Evolutionary conservation across 2,888 invertebrate species (phyloP).

Genomic region (Sphaerophoria taeniata): DNA sequence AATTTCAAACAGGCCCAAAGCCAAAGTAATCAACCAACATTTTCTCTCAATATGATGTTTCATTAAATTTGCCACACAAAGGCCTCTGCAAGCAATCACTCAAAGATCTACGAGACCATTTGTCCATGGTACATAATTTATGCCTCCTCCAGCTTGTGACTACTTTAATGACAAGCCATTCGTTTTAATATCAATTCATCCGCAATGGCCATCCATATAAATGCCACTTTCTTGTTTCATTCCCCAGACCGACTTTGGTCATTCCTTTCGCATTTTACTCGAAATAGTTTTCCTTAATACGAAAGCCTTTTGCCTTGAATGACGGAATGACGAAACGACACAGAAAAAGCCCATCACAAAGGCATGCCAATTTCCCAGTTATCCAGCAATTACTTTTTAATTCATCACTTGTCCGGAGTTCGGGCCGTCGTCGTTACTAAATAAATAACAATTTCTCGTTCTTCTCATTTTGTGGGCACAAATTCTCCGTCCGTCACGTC

Average conservation of each 20-base stretch:
- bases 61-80: neutral
- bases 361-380: constrained; percentile 51
- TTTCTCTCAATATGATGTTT: neutral
- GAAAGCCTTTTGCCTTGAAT: neutral
- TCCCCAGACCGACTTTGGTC: neutral
- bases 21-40: neutral
- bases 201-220: neutral
- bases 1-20: too few relatives aligned
- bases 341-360: constrained; percentile 11
- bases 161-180: neutral
- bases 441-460: constrained; percentile 42
- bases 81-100: too few relatives aligned
- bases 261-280: constrained; percentile 15
- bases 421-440: constrained; percentile 7
- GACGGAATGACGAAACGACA: neutral
- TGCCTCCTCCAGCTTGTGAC: neutral
- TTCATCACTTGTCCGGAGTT: constrained; percentile 63
- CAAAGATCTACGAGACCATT: neutral
- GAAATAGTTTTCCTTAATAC: neutral
- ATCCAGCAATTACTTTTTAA: constrained; percentile 63
- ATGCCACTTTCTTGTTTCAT: neutral
- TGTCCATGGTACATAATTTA: neutral
- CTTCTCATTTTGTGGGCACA: neutral
- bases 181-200: constrained; percentile 14
- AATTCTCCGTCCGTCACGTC: neutral